Evolutionary conservation across 2,888 invertebrate genomes (phyloP), one percentile per base, ranked within the genome.

Genomic region (Pterostichus niger): DNA sequence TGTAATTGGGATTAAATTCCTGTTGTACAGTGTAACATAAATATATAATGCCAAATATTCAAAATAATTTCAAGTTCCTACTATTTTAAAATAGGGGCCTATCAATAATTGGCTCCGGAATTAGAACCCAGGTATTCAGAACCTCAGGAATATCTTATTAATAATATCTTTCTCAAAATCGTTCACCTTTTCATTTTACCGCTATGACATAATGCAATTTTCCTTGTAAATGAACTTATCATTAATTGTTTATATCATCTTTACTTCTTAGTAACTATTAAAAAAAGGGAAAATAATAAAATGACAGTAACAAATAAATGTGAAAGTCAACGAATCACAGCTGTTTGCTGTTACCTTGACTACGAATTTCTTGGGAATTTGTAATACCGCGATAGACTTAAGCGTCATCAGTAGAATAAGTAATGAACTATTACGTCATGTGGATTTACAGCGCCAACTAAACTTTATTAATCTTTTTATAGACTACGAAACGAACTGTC

Each of bases 371-470:
- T 52, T 31, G 10, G 59, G 24, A 59, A 59, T 46, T 73, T 46
- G 7, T 24, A 24, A 64, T 64, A 24, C 24, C 64, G 49, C 33
- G 17, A 52, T 75, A 49, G 75, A 49, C 75, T 17, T 49, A 75
- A 33, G 13, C 75, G 52, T 75, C 75, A 52, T 52, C 52, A 49
- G 31, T 64, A 2, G 52, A 75, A 49, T 75, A 75, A n/a, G 13
- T 75, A 75, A 11, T 75, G 24, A 73, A 31, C 33, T 46, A 13
- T 75, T 49, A 75, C 75, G 75, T 73, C 64, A 64, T n/a, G 13
- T n/a, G 35, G 33, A 31, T 24, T 64, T 31, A n/a, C 24, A 33
- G 64, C 64, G 17, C 35, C 35, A 31, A 64, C 64, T 64, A 35
- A 33, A 64, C n/a, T 35, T 17, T 31, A 0, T 13, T 0, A 33